Conservation (phyloP, 2,888 invertebrate genomes). For the Plagiodera versicolora region DNA sequence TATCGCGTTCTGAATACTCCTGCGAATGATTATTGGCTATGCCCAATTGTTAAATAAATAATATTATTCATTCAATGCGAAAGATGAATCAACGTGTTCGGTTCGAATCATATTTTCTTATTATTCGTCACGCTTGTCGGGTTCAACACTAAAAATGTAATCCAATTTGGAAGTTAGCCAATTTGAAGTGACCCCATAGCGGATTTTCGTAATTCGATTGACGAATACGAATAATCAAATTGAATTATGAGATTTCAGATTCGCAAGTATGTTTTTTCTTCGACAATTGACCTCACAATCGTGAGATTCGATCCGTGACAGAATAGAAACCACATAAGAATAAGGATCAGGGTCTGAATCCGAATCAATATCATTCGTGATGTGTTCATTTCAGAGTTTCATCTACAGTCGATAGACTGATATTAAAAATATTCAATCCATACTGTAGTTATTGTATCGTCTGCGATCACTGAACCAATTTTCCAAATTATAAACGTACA, state of each 20-base stretch:
- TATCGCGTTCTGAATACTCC: neutral
- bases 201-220: neutral
- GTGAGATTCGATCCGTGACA: neutral
- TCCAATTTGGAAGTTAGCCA: neutral
- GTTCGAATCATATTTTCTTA: neutral
- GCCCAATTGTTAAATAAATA: neutral
- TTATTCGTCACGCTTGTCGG: neutral
- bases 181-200: neutral
- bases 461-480: too few relatives aligned
- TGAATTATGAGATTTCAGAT: neutral
- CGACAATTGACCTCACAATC: neutral
- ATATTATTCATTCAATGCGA: neutral
- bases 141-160: neutral
- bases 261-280: neutral
- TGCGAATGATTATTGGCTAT: neutral
- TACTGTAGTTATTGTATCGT: too few relatives aligned
- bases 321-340: too few relatives aligned
- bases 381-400: too few relatives aligned
- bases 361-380: too few relatives aligned
- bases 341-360: too few relatives aligned
- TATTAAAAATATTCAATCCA: too few relatives aligned
- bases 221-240: neutral
- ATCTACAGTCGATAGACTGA: too few relatives aligned
- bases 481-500: too few relatives aligned
- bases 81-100: neutral